Base-by-base conservation (phyloP, 2,113 vertebrate species). In the Poeciliopsis occidentalis region DNA sequence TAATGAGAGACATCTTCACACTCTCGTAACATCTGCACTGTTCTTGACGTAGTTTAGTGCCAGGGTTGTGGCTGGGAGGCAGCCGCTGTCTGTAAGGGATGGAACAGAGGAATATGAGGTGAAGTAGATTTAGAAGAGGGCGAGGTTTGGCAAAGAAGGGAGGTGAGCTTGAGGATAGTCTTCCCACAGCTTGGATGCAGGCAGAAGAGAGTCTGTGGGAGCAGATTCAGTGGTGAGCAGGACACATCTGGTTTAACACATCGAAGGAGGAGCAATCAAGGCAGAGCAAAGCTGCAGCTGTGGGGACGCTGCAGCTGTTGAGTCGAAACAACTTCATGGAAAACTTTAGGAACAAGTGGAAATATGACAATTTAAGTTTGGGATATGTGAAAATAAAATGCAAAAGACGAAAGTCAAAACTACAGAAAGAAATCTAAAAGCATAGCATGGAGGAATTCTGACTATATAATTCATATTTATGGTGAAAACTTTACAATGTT, bases 1-100 rank as follows among this genome's bases (percentile, higher is more conserved):
- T 93, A 92, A 93, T 92, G 83, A 91, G 85, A 93, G 89, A 92
- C 91, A 92, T 84, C 89, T 85, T 77, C 74, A 76, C 72, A 80
- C 75, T 87, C 82, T 69, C 85, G 86, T 87, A 85, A 82, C 80
- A 73, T 80, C 76, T 2, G 73, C 81, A 78, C 84, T 84, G 71
- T 83, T 68, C 78, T 86, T 75, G 62, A 77, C 69, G 82, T 32
- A 62, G 80, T 88, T 88, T 39, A 83, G 68, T 37, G 78, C 65
- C 68, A 73, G 73, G 63, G 76, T 47, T 86, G 75, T 79, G 85
- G 68, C 71, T 77, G 76, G 76, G 63, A 82, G 69, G 86, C 73
- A 79, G 85, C 76, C 79, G 77, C 83, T 85, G 79, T 85, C 73
- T 85, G 77, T 30, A 67, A n/a, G 73, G 62, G 67, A 66, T 7